A percentile compares a stretch with the other conserved stretches of the same genome.
Evolutionary conservation across 2,113 vertebrate species (phyloP).

Genomic region (Microtus oregoni): DNA sequence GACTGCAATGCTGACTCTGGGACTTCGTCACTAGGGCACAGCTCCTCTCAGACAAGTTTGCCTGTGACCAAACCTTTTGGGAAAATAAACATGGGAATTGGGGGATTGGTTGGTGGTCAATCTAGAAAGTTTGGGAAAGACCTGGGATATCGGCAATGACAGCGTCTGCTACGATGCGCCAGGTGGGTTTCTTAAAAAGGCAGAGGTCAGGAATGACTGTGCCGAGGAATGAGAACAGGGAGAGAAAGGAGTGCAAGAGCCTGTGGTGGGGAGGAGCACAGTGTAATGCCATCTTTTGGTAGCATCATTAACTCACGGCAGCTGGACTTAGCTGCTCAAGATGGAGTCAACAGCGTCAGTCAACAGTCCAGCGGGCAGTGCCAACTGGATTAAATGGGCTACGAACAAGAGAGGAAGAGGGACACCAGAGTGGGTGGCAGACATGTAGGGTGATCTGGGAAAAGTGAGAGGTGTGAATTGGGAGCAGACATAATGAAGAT

Average conservation of each 20-base stretch:
- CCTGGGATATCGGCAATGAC: neutral
- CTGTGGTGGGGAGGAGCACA: accelerated
- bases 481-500: neutral
- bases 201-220: neutral
- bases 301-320: neutral
- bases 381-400: no score
- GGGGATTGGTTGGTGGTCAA: no score
- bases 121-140: neutral
- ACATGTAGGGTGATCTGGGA: neutral
- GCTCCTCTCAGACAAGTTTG: neutral
- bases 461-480: neutral
- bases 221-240: neutral
- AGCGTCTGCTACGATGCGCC: neutral
- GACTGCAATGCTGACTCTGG: neutral
- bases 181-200: neutral
- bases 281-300: neutral
- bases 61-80: neutral
- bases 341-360: neutral
- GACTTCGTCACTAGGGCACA: neutral
- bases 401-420: neutral
- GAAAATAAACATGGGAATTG: neutral
- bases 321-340: neutral
- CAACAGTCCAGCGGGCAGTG: neutral
- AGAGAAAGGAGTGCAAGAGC: no score
- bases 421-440: neutral